Evolutionary conservation across 2,888 invertebrate species (phyloP).

Genomic region (Lasioglossum morio): DNA sequence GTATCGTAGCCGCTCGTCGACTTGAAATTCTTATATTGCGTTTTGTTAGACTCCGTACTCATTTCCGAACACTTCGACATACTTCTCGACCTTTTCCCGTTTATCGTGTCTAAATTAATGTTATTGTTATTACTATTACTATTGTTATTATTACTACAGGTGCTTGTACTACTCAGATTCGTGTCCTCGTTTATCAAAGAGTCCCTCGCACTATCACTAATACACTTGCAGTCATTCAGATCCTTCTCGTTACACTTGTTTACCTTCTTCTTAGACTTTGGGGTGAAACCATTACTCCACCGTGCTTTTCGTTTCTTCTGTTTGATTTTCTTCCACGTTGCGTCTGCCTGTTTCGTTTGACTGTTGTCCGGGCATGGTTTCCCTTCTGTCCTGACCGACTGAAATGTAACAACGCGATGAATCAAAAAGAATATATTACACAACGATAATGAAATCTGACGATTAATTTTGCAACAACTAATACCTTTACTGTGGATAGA

Average conservation of each 20-base stretch:
- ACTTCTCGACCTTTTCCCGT: conserved; percentile 62
- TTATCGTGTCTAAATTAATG: conserved; percentile 49
- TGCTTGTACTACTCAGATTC: conserved; percentile 66
- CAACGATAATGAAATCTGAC: background rate
- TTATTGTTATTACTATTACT: conserved; percentile 70
- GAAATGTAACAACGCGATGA: conserved; percentile 15
- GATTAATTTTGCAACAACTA: background rate
- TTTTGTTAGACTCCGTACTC: conserved; percentile 48
- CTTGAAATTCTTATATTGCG: conserved; percentile 58
- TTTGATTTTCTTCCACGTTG: conserved; percentile 27
- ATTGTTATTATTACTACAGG: conserved; percentile 69
- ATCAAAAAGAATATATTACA: background rate
- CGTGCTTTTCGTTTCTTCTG: conserved; percentile 70
- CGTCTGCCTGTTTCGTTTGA: conserved; percentile 25
- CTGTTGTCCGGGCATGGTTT: conserved; percentile 49
- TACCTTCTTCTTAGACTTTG: conserved; percentile 55
- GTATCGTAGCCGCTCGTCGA: conserved; percentile 74
- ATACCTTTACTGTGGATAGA: conserved; percentile 77
- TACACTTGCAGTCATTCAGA: conserved; percentile 47
- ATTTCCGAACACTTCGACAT: conserved; percentile 72
- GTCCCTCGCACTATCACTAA: conserved; percentile 57
- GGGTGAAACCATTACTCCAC: conserved; percentile 76
- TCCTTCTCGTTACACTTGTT: conserved; percentile 59
- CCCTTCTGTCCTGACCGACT: conserved; percentile 65
- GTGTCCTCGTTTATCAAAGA: conserved; percentile 68